Evolutionary conservation across 2,113 vertebrate species (phyloP).

Genomic region (Acinonyx jubatus): DNA sequence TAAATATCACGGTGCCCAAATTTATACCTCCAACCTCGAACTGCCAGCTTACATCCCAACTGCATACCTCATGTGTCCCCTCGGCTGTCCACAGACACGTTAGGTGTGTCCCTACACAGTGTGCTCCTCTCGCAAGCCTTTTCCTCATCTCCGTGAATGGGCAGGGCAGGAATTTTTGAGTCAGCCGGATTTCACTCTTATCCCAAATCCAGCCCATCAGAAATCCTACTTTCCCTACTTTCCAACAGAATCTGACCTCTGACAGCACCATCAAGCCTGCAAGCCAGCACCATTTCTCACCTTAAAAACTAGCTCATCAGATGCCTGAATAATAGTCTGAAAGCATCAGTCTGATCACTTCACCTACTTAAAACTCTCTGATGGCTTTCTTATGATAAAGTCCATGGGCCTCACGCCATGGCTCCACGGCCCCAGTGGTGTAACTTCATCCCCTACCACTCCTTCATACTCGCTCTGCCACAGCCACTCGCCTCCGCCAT

Average conservation of each 20-base stretch:
- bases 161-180: background rate
- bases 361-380: background rate
- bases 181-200: background rate
- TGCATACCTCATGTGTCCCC: background rate
- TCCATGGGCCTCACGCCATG: rapidly evolving
- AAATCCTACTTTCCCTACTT: background rate
- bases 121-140: background rate
- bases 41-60: background rate
- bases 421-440: too few species aligned
- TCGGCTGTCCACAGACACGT: background rate
- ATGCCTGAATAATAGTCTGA: background rate
- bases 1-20: background rate
- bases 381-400: background rate
- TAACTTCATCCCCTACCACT: background rate
- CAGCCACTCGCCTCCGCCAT: background rate
- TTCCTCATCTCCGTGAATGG: background rate
- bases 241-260: background rate
- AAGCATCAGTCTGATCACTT: background rate
- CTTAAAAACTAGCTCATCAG: background rate
- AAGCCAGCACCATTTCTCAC: background rate
- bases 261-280: background rate
- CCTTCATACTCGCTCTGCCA: background rate
- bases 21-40: background rate
- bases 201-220: background rate
- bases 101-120: background rate